Percentiles rank a stretch among this genome's conserved stretches.
Evolutionary conservation across 2,888 invertebrate genomes (phyloP).

Genomic region (Melieria picta): DNA sequence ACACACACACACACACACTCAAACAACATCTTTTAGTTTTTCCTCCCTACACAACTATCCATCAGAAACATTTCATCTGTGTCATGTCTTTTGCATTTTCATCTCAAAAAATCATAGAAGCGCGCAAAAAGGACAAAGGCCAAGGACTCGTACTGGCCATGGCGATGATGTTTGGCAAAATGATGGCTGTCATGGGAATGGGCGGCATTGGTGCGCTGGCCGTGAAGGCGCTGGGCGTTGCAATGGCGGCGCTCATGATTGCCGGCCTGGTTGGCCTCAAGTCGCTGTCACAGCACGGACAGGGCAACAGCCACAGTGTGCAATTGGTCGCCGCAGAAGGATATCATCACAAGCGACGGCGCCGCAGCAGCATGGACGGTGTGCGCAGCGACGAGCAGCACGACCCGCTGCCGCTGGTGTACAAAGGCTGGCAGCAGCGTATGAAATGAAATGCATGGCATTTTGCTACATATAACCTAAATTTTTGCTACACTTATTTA

Average conservation of each 20-base stretch:
- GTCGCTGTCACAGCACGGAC: slow-evolving; percentile 71
- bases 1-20: too few relatives aligned
- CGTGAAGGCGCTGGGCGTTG: slow-evolving; percentile 79
- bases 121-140: slow-evolving; percentile 72
- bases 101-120: slow-evolving; percentile 64
- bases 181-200: slow-evolving; percentile 78
- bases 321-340: slow-evolving; percentile 65
- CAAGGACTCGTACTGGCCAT: slow-evolving; percentile 69
- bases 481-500: background rate
- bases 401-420: slow-evolving; percentile 66
- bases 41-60: too few relatives aligned
- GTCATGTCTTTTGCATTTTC: background rate
- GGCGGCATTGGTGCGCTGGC: slow-evolving; percentile 80
- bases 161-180: slow-evolving; percentile 82
- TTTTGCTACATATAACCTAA: background rate
- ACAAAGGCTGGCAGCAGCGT: slow-evolving; percentile 67
- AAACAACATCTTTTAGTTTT: too few relatives aligned
- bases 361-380: slow-evolving; percentile 46
- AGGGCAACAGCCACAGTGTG: slow-evolving; percentile 66
- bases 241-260: slow-evolving; percentile 79
- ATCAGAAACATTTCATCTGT: too few relatives aligned
- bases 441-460: background rate
- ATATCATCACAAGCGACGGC: slow-evolving; percentile 56
- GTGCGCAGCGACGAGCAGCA: slow-evolving; percentile 5
- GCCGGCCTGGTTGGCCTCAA: slow-evolving; percentile 81